Evolutionary conservation across 2,113 vertebrate genomes (phyloP).

Genomic region (Sceloporus tristichus): DNA sequence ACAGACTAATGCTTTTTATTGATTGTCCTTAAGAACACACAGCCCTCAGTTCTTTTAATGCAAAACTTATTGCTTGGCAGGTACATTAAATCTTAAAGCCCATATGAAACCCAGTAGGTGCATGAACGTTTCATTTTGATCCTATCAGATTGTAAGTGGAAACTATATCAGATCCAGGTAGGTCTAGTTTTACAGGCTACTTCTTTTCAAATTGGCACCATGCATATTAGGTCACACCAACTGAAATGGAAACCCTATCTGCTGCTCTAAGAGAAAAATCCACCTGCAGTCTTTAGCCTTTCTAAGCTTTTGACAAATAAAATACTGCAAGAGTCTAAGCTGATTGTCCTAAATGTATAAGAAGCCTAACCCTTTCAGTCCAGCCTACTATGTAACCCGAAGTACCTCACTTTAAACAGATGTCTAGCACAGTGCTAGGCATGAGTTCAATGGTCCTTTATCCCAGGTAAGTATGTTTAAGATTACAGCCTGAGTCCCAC

Average conservation of each 20-base stretch:
- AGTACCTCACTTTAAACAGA: background rate
- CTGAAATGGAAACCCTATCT: slow-evolving; percentile 6
- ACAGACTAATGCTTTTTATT: slow-evolving; percentile 51
- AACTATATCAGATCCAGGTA: slow-evolving; percentile 17
- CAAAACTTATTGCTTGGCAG: slow-evolving; percentile 55
- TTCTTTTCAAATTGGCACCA: slow-evolving; percentile 37
- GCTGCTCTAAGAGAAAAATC: background rate
- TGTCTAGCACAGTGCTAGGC: background rate
- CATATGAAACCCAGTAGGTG: slow-evolving; percentile 39
- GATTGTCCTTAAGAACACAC: slow-evolving; percentile 25
- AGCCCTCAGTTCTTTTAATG: slow-evolving; percentile 39
- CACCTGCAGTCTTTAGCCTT: background rate
- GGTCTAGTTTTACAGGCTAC: slow-evolving; percentile 11
- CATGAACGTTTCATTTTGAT: slow-evolving; percentile 69
- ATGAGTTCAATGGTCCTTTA: background rate
- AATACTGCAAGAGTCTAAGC: background rate
- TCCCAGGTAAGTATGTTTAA: background rate
- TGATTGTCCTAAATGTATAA: too few relatives aligned
- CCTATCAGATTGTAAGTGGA: slow-evolving; percentile 44
- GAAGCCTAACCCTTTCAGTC: background rate
- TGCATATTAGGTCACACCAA: slow-evolving; percentile 29
- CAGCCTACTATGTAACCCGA: background rate
- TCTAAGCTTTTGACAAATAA: background rate
- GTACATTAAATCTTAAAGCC: slow-evolving; percentile 64
- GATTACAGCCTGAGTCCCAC: background rate